Evolutionary conservation across 2,113 vertebrate species (phyloP).

Genomic region (Paratilapia polleni): DNA sequence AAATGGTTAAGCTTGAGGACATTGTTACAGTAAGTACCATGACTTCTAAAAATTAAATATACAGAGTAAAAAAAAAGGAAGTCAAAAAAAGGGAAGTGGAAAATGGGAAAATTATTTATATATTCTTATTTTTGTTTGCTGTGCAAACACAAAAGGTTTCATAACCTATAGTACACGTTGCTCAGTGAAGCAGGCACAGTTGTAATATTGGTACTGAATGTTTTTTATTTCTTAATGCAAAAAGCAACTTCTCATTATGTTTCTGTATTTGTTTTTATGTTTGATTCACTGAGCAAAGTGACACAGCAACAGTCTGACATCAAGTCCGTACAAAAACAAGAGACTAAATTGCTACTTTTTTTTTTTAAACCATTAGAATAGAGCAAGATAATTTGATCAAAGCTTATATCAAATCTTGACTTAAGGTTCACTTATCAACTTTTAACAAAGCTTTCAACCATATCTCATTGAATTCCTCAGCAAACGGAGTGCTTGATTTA

Average conservation of each 20-base stretch:
- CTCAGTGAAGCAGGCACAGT: neutral
- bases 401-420: neutral
- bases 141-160: neutral
- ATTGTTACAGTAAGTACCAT: neutral
- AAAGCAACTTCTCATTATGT: neutral
- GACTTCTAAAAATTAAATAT: neutral
- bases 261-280: neutral
- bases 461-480: neutral
- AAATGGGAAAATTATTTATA: neutral
- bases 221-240: neutral
- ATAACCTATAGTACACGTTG: neutral
- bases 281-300: neutral
- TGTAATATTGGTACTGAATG: neutral
- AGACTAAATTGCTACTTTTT: neutral
- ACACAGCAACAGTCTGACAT: neutral
- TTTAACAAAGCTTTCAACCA: neutral
- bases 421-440: neutral
- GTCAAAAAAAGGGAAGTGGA: neutral
- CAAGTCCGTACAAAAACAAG: neutral
- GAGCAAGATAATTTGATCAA: neutral
- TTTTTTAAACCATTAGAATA: too few species aligned
- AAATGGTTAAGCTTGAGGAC: neutral
- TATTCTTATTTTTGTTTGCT: neutral
- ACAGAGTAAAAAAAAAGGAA: neutral
- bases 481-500: neutral